Conservation (phyloP, 2,797 vertebrate species). For the Lepus oiostolus region DNA sequence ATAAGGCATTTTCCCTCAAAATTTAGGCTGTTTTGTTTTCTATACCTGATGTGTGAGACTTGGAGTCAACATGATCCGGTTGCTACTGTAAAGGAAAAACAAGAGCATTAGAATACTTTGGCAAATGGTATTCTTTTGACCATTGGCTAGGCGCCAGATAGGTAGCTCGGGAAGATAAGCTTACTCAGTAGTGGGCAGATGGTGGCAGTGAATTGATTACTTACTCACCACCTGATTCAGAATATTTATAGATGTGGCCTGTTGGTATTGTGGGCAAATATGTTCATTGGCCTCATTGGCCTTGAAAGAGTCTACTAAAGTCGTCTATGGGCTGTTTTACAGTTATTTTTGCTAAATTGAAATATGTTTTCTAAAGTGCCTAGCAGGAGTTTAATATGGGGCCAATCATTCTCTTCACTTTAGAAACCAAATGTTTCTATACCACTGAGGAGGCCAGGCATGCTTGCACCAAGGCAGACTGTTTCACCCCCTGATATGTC, state of each 20-base stretch:
- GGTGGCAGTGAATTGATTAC: not conserved
- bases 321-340: not conserved
- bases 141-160: not conserved
- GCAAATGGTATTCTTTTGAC: not conserved
- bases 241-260: not conserved
- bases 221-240: not conserved
- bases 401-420: conserved; percentile 40
- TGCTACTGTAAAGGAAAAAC: conserved; percentile 25
- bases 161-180: not conserved
- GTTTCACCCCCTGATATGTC: conserved; percentile 77
- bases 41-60: not conserved
- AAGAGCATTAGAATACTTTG: not conserved
- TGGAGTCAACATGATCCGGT: not conserved
- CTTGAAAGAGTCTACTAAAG: not conserved
- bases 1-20: not conserved
- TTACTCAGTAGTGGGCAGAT: not conserved
- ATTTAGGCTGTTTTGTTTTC: not conserved
- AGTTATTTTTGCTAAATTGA: conserved; percentile 34
- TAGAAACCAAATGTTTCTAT: conserved; percentile 73
- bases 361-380: not conserved
- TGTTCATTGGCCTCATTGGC: not conserved
- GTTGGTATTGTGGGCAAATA: not conserved
- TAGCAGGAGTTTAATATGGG: not conserved
- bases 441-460: conserved; percentile 65
- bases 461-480: conserved; percentile 52